These are phyloP conservation scores for Zoanthus sociatus DNA, from an alignment of 92 coral and sea anemone genomes.

Conservation along the genomic window DNA sequence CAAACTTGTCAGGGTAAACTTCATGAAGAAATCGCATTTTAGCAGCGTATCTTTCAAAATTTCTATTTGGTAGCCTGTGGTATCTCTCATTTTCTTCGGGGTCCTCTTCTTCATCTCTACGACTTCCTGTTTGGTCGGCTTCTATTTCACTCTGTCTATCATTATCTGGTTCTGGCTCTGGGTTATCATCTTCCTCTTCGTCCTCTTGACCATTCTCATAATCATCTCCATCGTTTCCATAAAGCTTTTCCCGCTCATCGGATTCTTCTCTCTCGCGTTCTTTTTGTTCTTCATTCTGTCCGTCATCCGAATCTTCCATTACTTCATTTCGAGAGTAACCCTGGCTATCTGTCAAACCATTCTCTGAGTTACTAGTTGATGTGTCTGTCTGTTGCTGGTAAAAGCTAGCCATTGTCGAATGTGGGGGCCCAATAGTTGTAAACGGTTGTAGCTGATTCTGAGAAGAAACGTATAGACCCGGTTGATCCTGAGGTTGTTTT, in stretches of 20 bases:
- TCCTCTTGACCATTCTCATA: slow-evolving; percentile 62
- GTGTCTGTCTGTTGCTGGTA: slow-evolving; percentile 5
- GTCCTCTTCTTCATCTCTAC: not conserved
- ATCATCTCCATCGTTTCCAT: slow-evolving; percentile 63
- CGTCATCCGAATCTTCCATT: slow-evolving; percentile 43
- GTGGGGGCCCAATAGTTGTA: not conserved
- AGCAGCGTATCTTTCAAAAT: slow-evolving; percentile 12
- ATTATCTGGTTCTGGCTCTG: slow-evolving; percentile 23
- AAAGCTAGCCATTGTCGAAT: not conserved
- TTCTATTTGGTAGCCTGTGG: not conserved
- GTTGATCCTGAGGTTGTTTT: slow-evolving; percentile 35
- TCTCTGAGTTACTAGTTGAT: not conserved
- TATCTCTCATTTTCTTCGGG: slow-evolving; percentile 46
- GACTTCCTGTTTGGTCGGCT: not conserved
- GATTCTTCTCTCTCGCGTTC: slow-evolving; percentile 40
- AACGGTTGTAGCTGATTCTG: slow-evolving; percentile 13
- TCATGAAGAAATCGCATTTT: slow-evolving; percentile 18
- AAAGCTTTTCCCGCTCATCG: slow-evolving; percentile 20
- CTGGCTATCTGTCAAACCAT: slow-evolving; percentile 76
- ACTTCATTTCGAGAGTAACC: slow-evolving; percentile 80
- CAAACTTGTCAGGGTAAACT: not conserved
- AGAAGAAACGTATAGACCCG: slow-evolving; percentile 1
- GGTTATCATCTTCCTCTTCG: slow-evolving; percentile 49
- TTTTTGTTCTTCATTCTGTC: slow-evolving; percentile 51
- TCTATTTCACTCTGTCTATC: slow-evolving; percentile 45